phyloP scores from a whole-genome alignment of 2,113 vertebrate genomes.

The Oenanthe melanoleuca region DNA sequence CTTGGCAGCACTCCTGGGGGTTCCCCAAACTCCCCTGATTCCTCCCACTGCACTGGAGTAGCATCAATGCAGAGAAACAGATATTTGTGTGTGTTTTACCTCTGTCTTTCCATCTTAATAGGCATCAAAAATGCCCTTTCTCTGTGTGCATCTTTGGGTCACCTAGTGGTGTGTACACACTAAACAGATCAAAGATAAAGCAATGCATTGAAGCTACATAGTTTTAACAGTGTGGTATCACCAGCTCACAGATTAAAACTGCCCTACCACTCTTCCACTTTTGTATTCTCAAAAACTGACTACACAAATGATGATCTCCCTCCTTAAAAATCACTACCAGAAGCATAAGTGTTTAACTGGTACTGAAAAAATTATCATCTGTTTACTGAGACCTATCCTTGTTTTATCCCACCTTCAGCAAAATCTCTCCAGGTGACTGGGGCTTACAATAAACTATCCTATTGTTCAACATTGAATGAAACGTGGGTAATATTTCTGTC shows the following conservation, averaged over 20 bases:
- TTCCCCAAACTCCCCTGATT: neutral
- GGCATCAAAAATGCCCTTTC: neutral
- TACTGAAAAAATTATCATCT: neutral
- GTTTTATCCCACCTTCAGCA: neutral
- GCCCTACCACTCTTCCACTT: neutral
- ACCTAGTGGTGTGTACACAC: neutral
- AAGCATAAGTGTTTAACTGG: neutral
- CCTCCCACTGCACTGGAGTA: neutral
- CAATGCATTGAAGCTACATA: neutral
- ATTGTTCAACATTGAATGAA: neutral
- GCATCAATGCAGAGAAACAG: neutral
- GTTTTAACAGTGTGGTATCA: neutral
- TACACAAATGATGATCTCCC: neutral
- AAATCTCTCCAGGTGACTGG: neutral
- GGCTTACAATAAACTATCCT: neutral
- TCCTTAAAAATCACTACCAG: neutral
- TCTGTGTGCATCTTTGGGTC: neutral
- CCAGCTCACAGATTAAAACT: neutral
- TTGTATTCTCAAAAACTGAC: neutral
- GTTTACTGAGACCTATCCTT: neutral
- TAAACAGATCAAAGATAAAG: neutral
- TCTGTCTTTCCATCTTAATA: neutral
- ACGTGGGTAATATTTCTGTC: neutral
- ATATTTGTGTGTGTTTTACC: neutral
- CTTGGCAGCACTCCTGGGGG: neutral